Percentiles rank a stretch among this genome's conserved stretches.
Conservation (phyloP, 2,797 vertebrate genomes). For the Falco novaeseelandiae region DNA sequence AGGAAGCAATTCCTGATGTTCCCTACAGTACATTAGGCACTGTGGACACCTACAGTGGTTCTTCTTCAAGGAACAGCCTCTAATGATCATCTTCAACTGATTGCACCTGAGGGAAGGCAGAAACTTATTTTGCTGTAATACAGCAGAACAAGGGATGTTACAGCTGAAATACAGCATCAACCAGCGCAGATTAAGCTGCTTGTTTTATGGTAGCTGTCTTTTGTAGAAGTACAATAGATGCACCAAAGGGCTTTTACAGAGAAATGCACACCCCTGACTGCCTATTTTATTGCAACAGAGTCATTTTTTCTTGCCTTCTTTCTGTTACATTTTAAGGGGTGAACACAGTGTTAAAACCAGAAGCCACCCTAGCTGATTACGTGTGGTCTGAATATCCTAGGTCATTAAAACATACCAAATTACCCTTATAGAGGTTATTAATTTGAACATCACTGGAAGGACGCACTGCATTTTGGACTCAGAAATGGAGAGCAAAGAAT, state of each 20-base stretch:
- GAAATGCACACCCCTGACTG: not conserved
- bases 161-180: not conserved
- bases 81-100: not conserved
- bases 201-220: not conserved
- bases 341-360: not conserved
- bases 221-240: not conserved
- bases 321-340: not conserved
- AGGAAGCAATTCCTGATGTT: not conserved
- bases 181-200: not conserved
- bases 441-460: not conserved
- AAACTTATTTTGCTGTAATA: not conserved
- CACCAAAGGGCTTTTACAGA: not conserved
- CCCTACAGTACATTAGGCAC: not conserved
- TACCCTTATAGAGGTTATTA: too few relatives aligned
- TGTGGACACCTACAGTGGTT: accelerated
- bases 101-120: not conserved
- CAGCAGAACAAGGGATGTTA: not conserved
- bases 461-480: not conserved
- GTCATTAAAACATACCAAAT: not conserved
- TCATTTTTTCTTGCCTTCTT: not conserved
- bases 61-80: not conserved
- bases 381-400: not conserved
- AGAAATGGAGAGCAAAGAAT: not conserved
- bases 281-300: not conserved
- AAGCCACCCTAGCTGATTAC: not conserved